Evolutionary conservation across 2,797 vertebrate species (phyloP), one percentile per base, ranked within the genome.

Genomic region (Tolypeutes matacus): DNA sequence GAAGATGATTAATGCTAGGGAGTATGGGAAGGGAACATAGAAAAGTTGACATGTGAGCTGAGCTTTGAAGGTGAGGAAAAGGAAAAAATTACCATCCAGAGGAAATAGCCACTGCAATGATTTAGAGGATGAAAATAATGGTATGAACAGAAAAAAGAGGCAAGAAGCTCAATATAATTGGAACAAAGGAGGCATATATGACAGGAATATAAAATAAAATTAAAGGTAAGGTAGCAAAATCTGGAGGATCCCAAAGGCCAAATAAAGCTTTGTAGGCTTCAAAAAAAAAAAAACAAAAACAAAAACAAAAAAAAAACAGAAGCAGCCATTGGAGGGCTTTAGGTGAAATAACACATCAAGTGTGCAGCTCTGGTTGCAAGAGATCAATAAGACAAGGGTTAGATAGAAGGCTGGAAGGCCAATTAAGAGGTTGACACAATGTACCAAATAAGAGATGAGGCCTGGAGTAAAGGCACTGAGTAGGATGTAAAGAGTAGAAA

Each of bases 41-140:
- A 90, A 90, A 72, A 67, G 31, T 51, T 93, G 70, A 91, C 67
- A 76, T 93, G 81, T 92, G 65, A 96, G 72, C 76, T 91, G 84
- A 92, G 34, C 84, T 83, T 90, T 60, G 27, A 81, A 89, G 25
- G 56, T 56, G 29, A 77, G 78, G 36, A 80, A 86, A 23, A 53
- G 27, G 7, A 11, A 18, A 0, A 8, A 53, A 36, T 49, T 69
- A 42, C 31, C 62, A 67, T 56, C n/a, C 39, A 15, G 64, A 84
- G 39, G 72, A 84, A 92, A 94, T 14, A 92, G 83, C 49, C 76
- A 69, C 46, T n/a, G 46, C 29, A 72, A 27, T 76, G 60, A 93
- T 69, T 72, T 86, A 46, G 34, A 84, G 60, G 13, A 69, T 91
- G 92, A 92, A 92, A 92, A 64, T 53, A 93, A 87, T 80, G 7